Evolutionary conservation across 2,888 invertebrate genomes (phyloP).

Genomic region (Phanerotoma sp.): DNA sequence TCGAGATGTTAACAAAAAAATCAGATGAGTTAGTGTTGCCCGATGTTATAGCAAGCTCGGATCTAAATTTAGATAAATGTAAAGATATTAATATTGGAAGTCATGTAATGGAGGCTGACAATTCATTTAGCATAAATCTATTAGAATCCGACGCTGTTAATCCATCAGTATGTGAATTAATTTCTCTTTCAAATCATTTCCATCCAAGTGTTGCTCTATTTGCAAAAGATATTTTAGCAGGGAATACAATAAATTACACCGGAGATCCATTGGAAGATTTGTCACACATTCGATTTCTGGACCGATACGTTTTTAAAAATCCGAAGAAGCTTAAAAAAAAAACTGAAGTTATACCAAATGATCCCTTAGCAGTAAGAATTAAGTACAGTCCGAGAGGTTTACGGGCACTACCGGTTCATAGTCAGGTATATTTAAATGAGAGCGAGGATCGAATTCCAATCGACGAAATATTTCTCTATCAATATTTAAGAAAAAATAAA

Average conservation of each 20-base stretch:
- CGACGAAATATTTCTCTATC: constrained; percentile 85
- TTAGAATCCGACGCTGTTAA: constrained; percentile 76
- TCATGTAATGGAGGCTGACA: constrained; percentile 38
- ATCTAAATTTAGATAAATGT: too few relatives aligned
- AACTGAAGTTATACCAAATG: constrained; percentile 60
- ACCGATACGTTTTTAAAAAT: constrained; percentile 95
- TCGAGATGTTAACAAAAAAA: constrained; percentile 27
- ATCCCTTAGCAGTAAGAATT: constrained; percentile 68
- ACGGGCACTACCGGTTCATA: constrained; percentile 73
- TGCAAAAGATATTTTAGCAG: constrained; percentile 76
- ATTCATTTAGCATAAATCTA: constrained; percentile 73
- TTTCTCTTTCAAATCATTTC: constrained; percentile 71
- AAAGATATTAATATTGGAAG: too few relatives aligned
- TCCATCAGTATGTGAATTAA: constrained; percentile 75
- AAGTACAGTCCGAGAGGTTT: constrained; percentile 71
- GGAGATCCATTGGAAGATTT: constrained; percentile 96
- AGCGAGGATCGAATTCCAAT: constrained; percentile 77
- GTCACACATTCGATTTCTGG: constrained; percentile 85
- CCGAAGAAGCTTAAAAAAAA: constrained; percentile 77
- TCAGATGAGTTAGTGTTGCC: constrained; percentile 36
- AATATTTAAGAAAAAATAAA: constrained; percentile 57
- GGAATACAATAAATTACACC: constrained; percentile 77
- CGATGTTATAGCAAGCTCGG: constrained; percentile 35
- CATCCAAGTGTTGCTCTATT: constrained; percentile 93
- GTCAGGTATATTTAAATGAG: constrained; percentile 68